Conservation (phyloP, 2,113 vertebrate genomes). For the Cynocephalus volans region DNA sequence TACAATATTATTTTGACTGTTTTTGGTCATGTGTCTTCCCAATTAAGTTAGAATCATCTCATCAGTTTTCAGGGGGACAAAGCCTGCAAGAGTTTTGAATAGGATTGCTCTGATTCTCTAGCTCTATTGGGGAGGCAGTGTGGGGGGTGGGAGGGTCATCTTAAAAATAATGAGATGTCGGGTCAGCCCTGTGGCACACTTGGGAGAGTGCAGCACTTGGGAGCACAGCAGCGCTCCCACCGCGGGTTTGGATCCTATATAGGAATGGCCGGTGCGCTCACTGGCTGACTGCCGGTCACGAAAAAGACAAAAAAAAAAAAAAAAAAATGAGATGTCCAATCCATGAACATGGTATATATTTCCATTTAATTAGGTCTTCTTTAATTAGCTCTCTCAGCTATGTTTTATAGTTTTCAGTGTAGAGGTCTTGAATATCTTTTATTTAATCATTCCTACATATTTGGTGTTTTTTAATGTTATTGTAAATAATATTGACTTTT, state of each 20-base stretch:
- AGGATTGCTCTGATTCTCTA: neutral
- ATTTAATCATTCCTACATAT: conserved; percentile 38
- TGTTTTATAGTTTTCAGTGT: conserved; percentile 14
- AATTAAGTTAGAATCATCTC: conserved; percentile 58
- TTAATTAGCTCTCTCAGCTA: neutral
- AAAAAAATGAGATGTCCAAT: conserved; percentile 40
- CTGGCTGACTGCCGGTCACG: too few species aligned
- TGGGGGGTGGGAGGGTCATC: neutral
- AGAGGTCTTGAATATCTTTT: conserved; percentile 28
- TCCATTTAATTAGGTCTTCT: conserved; percentile 36
- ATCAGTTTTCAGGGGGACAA: neutral
- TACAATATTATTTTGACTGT: neutral
- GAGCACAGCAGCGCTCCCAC: too few species aligned
- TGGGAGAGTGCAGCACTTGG: too few species aligned
- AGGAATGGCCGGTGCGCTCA: too few species aligned
- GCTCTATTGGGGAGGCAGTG: neutral
- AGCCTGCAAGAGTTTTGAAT: neutral
- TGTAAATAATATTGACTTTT: conserved; percentile 1
- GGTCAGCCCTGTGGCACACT: too few species aligned
- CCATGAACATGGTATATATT: conserved; percentile 54
- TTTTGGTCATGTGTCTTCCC: conserved; percentile 41
- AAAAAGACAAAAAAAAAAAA: too few species aligned
- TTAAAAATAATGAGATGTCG: conserved; percentile 45
- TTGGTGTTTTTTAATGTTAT: neutral
- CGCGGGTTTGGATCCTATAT: too few species aligned